phyloP scores from a whole-genome alignment of 2,888 invertebrate genomes.

The Steromphala cineraria region DNA sequence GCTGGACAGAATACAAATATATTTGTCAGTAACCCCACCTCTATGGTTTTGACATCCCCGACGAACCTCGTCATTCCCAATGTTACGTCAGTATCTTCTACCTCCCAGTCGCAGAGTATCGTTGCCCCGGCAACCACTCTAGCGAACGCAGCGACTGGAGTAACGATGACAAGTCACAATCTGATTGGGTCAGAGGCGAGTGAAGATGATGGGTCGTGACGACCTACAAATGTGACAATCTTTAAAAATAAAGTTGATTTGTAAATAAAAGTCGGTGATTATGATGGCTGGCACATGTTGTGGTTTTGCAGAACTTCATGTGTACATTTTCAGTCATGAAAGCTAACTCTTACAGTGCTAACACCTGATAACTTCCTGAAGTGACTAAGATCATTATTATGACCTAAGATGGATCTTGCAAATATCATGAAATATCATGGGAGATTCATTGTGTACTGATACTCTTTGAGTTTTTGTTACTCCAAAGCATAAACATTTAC shows the following conservation, averaged over 20 bases:
- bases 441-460: no score
- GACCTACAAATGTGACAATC: background rate
- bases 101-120: background rate
- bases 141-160: conserved; percentile 23
- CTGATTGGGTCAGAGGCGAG: background rate
- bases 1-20: background rate
- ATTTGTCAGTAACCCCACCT: background rate
- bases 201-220: background rate
- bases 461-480: no score
- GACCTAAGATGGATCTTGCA: no score
- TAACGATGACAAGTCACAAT: background rate
- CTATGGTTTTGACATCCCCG: conserved; percentile 13
- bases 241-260: no score
- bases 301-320: no score
- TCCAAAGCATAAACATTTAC: no score
- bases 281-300: background rate
- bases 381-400: no score
- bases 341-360: no score
- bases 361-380: no score
- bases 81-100: background rate
- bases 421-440: no score
- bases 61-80: background rate
- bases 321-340: no score
- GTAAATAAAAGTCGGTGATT: no score
- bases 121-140: conserved; percentile 17